Conservation (phyloP, 2,797 vertebrate genomes). For the Anolis apletophallus region DNA sequence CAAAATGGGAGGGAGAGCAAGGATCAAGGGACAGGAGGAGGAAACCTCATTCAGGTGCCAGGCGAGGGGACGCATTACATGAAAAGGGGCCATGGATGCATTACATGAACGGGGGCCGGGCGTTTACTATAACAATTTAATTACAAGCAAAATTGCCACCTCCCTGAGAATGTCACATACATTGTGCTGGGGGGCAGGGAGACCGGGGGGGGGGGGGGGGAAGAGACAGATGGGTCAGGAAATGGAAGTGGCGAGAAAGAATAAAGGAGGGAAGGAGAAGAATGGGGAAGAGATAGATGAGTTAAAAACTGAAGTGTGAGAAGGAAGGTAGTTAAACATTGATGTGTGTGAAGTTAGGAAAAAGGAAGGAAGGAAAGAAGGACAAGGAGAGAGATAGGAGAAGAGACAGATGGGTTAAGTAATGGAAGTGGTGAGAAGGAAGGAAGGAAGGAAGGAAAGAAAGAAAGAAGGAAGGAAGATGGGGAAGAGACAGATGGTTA, state of each 20-base stretch:
- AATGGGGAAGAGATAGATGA: no score
- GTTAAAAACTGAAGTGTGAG: no score
- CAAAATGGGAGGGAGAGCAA: slow-evolving; percentile 39
- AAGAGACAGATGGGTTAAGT: no score
- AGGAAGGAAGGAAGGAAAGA: no score
- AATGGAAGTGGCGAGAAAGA: neutral
- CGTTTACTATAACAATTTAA: slow-evolving; percentile 36
- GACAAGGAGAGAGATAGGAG: no score
- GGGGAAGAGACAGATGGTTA: neutral
- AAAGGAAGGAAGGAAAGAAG: no score
- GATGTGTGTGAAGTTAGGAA: no score
- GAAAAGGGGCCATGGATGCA: slow-evolving; percentile 54
- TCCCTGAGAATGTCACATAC: slow-evolving; percentile 14
- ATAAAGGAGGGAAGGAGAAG: no score
- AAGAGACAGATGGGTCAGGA: neutral
- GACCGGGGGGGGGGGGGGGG: no score
- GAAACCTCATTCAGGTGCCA: slow-evolving; percentile 47
- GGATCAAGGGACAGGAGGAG: slow-evolving; percentile 38
- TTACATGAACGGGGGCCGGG: slow-evolving; percentile 47
- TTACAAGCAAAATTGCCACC: neutral
- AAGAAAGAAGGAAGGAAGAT: no score
- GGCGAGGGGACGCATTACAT: slow-evolving; percentile 61
- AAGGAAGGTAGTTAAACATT: no score
- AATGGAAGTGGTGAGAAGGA: no score
- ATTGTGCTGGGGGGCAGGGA: neutral